These are phyloP conservation scores for Drosophila pseudotalamancana DNA, from an alignment of 2,888 invertebrate genomes.

Conservation along the genomic window DNA sequence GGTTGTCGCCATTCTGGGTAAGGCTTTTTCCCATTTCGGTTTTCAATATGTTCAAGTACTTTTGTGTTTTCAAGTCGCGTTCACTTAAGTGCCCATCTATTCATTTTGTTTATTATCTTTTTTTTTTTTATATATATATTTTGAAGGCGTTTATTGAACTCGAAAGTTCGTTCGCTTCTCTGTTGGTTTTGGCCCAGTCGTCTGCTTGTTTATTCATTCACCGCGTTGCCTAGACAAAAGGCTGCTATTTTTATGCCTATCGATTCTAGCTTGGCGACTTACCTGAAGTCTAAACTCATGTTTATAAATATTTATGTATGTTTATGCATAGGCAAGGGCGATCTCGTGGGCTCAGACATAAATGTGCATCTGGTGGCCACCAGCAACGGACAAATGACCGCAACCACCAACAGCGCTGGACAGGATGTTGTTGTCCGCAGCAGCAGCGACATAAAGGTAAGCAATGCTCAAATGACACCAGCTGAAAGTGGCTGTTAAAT, in stretches of 20 bases:
- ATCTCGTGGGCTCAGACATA: slow-evolving; percentile 96
- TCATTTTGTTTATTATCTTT: slow-evolving; percentile 32
- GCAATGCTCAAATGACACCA: slow-evolving; percentile 32
- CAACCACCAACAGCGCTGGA: slow-evolving; percentile 86
- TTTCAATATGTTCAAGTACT: neutral
- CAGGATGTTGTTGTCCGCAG: slow-evolving; percentile 94
- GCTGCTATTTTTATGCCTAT: slow-evolving; percentile 77
- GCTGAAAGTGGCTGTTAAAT: slow-evolving; percentile 1
- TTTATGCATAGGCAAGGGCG: slow-evolving; percentile 92
- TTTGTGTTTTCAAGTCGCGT: slow-evolving; percentile 38
- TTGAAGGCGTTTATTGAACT: slow-evolving; percentile 65
- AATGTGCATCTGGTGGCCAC: slow-evolving; percentile 91
- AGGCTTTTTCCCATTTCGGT: slow-evolving; percentile 74
- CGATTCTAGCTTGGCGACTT: slow-evolving; percentile 61
- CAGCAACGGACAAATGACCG: slow-evolving; percentile 86
- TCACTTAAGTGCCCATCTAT: slow-evolving; percentile 29
- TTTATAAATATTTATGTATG: neutral
- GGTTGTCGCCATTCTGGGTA: slow-evolving; percentile 98
- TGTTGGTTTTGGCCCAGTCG: slow-evolving; percentile 31
- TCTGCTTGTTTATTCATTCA: slow-evolving; percentile 69
- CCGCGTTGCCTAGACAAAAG: slow-evolving; percentile 72
- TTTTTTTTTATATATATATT: slow-evolving; percentile 19
- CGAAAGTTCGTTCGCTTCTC: slow-evolving; percentile 64
- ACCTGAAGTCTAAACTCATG: slow-evolving; percentile 51
- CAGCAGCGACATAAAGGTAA: slow-evolving; percentile 94